A percentile compares a stretch with the other conserved stretches of the same genome.
Evolutionary conservation across 2,888 invertebrate species (phyloP).

Genomic region (Agrochola circellaris): DNA sequence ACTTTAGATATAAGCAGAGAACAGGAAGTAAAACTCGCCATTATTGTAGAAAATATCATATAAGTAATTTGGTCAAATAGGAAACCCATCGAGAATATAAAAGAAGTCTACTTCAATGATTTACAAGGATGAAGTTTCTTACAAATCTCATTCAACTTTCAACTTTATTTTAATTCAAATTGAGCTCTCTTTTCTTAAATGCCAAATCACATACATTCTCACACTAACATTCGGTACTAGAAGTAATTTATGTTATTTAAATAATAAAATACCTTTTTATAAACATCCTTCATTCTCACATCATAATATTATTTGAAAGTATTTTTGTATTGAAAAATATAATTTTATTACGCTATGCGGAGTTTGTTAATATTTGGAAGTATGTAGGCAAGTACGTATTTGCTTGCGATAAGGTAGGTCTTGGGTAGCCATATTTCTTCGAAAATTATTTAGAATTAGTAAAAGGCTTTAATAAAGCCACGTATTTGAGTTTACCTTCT

Average conservation of each 20-base stretch:
- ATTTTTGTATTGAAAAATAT: conserved; percentile 33
- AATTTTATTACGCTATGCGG: conserved; percentile 44
- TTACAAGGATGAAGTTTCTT: conserved; percentile 16
- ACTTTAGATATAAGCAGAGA: conserved; percentile 34
- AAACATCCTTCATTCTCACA: conserved; percentile 39
- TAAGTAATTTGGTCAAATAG: conserved; percentile 50
- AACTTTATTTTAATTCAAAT: not conserved
- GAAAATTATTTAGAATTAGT: not conserved
- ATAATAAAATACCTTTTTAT: conserved; percentile 48
- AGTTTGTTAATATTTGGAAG: conserved; percentile 25
- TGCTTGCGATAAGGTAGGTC: conserved; percentile 42
- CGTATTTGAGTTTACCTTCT: not conserved
- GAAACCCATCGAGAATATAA: conserved; percentile 41
- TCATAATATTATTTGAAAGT: conserved; percentile 25
- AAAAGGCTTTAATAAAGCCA: not conserved
- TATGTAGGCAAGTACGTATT: not conserved
- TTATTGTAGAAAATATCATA: conserved; percentile 47
- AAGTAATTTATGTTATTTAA: conserved; percentile 60
- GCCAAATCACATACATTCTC: conserved; percentile 11
- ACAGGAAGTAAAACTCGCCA: conserved; percentile 53
- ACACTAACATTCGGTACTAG: conserved; percentile 43
- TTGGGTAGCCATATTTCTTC: conserved; percentile 24
- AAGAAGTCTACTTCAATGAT: conserved; percentile 9
- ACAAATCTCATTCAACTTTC: conserved; percentile 2
- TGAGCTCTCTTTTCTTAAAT: conserved; percentile 15